phyloP scores from a whole-genome alignment of 2,797 vertebrate genomes.

The Falco concolor region DNA sequence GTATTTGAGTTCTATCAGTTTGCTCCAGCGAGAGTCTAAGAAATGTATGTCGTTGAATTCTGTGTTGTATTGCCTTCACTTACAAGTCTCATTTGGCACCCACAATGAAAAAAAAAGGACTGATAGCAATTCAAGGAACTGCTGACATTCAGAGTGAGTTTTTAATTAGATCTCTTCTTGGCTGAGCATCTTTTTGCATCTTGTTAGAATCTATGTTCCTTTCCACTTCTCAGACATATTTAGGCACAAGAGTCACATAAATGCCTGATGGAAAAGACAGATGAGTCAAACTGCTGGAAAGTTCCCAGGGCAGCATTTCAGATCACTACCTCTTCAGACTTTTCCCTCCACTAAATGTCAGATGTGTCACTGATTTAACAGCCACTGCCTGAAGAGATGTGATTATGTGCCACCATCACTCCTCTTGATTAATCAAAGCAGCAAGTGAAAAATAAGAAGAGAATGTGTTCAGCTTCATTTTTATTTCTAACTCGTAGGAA shows the following conservation, averaged over 20 bases:
- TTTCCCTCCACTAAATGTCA: slow-evolving; percentile 17
- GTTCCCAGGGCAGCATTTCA: slow-evolving; percentile 33
- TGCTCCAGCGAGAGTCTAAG: not conserved
- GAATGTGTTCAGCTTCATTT: not conserved
- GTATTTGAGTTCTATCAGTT: not conserved
- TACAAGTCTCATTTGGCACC: slow-evolving; percentile 73
- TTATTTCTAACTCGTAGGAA: not conserved
- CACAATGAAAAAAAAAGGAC: slow-evolving; percentile 74
- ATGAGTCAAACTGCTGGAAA: slow-evolving; percentile 38
- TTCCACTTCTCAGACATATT: not conserved
- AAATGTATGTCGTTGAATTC: not conserved
- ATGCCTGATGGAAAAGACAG: slow-evolving; percentile 13
- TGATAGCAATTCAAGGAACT: slow-evolving; percentile 69
- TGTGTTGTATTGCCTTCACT: slow-evolving; percentile 71
- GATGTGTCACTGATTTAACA: not conserved
- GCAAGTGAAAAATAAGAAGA: not conserved
- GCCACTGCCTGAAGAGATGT: not conserved
- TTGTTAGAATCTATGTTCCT: not conserved
- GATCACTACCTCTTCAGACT: not conserved
- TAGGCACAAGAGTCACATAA: slow-evolving; percentile 11
- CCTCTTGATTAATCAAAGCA: not conserved
- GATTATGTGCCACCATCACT: not conserved
- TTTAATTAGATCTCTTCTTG: slow-evolving; percentile 3
- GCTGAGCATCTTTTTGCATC: not conserved
- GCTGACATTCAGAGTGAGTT: slow-evolving; percentile 68